These are phyloP conservation scores for Pongo pygmaeus DNA, from an alignment of 2,113 vertebrate species.

Conservation along the genomic window DNA sequence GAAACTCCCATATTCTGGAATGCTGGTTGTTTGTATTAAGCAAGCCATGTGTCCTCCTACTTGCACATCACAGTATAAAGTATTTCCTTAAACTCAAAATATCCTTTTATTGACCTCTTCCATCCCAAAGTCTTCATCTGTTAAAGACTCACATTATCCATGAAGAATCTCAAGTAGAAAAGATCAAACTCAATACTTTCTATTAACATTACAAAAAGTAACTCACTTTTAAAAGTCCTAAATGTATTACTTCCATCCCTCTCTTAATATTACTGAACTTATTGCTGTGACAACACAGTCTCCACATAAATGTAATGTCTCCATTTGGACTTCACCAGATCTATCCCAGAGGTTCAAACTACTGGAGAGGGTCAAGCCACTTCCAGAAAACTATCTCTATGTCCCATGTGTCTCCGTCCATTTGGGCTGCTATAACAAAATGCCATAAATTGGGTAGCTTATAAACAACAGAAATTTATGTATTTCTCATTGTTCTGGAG, in stretches of 20 bases:
- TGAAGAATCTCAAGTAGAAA: not conserved
- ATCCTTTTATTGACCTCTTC: not conserved
- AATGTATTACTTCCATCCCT: not conserved
- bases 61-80: not conserved
- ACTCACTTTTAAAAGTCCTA: not conserved
- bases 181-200: not conserved
- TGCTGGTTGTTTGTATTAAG: not conserved
- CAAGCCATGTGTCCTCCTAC: not conserved
- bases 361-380: not conserved
- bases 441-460: not conserved
- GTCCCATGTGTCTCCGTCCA: not conserved
- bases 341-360: not conserved
- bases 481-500: not conserved
- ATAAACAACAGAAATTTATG: not conserved
- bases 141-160: not conserved
- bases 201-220: not conserved
- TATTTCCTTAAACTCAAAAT: conserved; percentile 17
- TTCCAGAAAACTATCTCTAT: not conserved
- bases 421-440: not conserved
- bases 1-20: not conserved
- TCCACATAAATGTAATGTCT: not conserved
- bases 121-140: conserved; percentile 32
- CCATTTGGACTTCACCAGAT: not conserved
- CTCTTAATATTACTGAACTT: not conserved
- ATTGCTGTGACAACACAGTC: not conserved